phyloP scores from a whole-genome alignment of 2,888 invertebrate genomes.

The Endotricha flammealis region DNA sequence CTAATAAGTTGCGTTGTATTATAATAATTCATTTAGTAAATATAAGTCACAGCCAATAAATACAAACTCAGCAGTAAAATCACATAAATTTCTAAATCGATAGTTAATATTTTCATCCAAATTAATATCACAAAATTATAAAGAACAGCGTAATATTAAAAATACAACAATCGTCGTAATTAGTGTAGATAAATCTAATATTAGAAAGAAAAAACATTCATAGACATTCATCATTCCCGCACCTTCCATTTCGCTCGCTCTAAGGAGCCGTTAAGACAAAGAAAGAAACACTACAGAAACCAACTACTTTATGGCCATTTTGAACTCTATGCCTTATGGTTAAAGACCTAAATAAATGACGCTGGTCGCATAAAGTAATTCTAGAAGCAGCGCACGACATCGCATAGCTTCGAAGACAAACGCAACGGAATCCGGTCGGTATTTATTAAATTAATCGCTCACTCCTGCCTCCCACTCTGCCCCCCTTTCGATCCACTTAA shows the following conservation, averaged over 20 bases:
- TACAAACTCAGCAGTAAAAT: too few relatives aligned
- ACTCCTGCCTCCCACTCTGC: slow-evolving; percentile 21
- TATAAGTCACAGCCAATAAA: too few relatives aligned
- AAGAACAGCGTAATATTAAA: too few relatives aligned
- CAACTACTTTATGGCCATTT: neutral
- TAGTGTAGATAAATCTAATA: too few relatives aligned
- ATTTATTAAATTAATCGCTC: slow-evolving; percentile 70
- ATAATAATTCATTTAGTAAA: too few relatives aligned
- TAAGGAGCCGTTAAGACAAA: neutral
- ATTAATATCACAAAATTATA: too few relatives aligned
- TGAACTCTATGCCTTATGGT: neutral
- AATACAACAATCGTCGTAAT: too few relatives aligned
- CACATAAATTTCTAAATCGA: too few relatives aligned
- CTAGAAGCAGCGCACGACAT: slow-evolving; percentile 45
- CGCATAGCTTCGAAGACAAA: slow-evolving; percentile 59
- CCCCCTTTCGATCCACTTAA: slow-evolving; percentile 12
- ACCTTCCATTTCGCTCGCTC: neutral
- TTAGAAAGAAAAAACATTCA: too few relatives aligned
- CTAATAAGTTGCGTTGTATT: too few relatives aligned
- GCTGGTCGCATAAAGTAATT: slow-evolving; percentile 31
- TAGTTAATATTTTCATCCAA: too few relatives aligned
- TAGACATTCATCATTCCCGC: neutral
- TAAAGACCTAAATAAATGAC: neutral
- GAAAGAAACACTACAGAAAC: neutral
- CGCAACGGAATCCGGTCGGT: slow-evolving; percentile 63